A percentile compares a stretch with the other conserved stretches of the same genome.
Conservation (phyloP, 92 coral and sea anemone genomes). For the Isaurus tuberculatus region DNA sequence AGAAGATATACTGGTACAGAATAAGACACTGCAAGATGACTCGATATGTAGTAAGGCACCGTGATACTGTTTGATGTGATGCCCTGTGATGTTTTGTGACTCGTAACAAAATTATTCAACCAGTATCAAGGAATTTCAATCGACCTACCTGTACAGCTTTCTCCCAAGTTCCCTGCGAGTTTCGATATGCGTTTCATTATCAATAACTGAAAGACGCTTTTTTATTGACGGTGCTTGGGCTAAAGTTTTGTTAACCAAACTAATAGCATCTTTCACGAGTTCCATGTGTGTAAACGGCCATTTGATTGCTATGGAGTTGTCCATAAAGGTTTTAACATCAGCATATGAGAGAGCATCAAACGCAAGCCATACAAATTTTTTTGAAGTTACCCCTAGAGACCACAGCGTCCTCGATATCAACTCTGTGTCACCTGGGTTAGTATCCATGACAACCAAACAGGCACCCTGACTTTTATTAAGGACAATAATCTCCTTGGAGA, state of each 20-base stretch:
- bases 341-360: conserved; percentile 25
- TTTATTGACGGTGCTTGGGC: background rate
- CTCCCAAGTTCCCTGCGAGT: background rate
- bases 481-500: conserved; percentile 58
- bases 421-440: conserved; percentile 37
- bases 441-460: conserved; percentile 65
- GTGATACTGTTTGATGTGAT: no score
- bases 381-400: conserved; percentile 55
- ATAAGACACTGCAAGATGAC: no score
- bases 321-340: background rate
- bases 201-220: background rate
- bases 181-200: conserved; percentile 16
- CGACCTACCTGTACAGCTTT: conserved; percentile 27
- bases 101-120: no score
- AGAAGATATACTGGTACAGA: no score
- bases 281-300: conserved; percentile 38
- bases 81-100: no score
- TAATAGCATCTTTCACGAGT: conserved; percentile 15
- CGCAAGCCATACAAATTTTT: conserved; percentile 56
- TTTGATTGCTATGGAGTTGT: conserved; percentile 16
- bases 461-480: conserved; percentile 68
- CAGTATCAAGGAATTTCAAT: background rate
- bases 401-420: conserved; percentile 44
- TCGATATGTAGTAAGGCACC: no score
- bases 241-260: background rate